Conservation (phyloP, 2,797 vertebrate species). For the Sebastes aleutianus region DNA sequence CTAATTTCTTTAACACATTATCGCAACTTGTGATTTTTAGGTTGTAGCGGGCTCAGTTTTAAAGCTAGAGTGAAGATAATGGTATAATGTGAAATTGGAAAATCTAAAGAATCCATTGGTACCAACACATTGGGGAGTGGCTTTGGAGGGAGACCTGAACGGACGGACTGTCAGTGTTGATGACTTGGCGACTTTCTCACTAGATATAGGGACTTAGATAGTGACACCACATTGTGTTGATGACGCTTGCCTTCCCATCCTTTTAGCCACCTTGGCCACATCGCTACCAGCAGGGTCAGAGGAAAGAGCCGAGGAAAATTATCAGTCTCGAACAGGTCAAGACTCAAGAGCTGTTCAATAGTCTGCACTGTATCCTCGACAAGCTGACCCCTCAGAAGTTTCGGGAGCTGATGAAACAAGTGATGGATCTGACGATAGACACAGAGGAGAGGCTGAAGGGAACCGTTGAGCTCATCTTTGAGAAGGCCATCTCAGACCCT, state of each 20-base stretch:
- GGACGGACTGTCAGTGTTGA: too few relatives aligned
- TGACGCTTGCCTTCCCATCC: background rate
- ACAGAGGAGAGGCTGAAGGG: slow-evolving; percentile 97
- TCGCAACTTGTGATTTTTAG: too few relatives aligned
- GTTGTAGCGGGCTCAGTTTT: too few relatives aligned
- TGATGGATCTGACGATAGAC: slow-evolving; percentile 93
- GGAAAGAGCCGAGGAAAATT: slow-evolving; percentile 95
- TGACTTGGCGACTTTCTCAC: too few relatives aligned
- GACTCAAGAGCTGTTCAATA: slow-evolving; percentile 91
- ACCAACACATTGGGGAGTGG: too few relatives aligned
- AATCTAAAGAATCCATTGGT: too few relatives aligned
- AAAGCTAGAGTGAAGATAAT: too few relatives aligned
- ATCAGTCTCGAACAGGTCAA: slow-evolving; percentile 85
- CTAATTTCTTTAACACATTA: too few relatives aligned
- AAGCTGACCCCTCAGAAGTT: slow-evolving; percentile 98
- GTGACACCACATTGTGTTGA: too few relatives aligned
- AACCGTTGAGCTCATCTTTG: slow-evolving; percentile 96
- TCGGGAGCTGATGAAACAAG: slow-evolving; percentile 97
- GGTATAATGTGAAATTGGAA: too few relatives aligned
- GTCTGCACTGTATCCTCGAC: slow-evolving; percentile 94
- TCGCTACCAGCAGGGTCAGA: slow-evolving; percentile 91
- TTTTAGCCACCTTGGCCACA: slow-evolving; percentile 90
- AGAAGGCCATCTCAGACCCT: slow-evolving; percentile 98
- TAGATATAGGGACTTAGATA: too few relatives aligned
- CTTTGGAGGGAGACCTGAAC: too few relatives aligned